Evolutionary conservation across 37 sponge, comb jelly and placozoan genomes (phyloP).

Genomic region (Halichondria panicea): DNA sequence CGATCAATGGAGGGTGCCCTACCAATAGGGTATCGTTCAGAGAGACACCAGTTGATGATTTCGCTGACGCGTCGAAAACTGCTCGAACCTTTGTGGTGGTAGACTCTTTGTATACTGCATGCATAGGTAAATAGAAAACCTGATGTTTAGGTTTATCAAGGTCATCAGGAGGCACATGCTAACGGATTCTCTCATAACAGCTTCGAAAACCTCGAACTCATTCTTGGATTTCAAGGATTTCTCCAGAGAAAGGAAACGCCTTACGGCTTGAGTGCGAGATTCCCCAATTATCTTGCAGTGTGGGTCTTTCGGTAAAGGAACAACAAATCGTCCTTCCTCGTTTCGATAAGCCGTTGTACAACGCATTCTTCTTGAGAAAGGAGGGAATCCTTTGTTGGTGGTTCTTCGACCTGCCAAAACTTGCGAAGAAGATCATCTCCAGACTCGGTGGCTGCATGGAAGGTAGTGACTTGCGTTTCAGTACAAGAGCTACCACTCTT

Average conservation of each 20-base stretch:
- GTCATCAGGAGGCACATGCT: conserved; percentile 17
- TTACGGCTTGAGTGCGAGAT: conserved; percentile 28
- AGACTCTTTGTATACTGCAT: conserved; percentile 34
- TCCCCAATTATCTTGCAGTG: conserved; percentile 9
- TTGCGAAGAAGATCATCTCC: conserved; percentile 19
- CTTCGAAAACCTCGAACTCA: conserved; percentile 7
- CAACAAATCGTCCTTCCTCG: conserved; percentile 26
- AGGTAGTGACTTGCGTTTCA: neutral
- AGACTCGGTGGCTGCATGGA: neutral
- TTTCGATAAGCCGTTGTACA: conserved; percentile 12
- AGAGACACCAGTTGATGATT: conserved; percentile 30
- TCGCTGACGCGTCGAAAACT: conserved; percentile 35
- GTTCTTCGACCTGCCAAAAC: conserved; percentile 35
- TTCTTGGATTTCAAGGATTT: conserved; percentile 6
- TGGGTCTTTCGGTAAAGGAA: conserved; percentile 4
- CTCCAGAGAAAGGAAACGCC: conserved; percentile 24
- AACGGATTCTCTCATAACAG: conserved; percentile 21
- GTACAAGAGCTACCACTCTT: neutral
- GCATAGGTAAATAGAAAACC: conserved; percentile 41
- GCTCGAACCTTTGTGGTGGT: conserved; percentile 38
- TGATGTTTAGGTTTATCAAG: conserved; percentile 9
- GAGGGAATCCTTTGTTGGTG: neutral
- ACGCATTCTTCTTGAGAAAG: conserved; percentile 14
- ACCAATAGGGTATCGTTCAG: conserved; percentile 17
- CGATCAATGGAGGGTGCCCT: no score